A percentile compares a stretch with the other conserved stretches of the same genome.
These are phyloP conservation scores for Sycophaga agraensis DNA, from an alignment of 1,140 invertebrate species.

Conservation along the genomic window DNA sequence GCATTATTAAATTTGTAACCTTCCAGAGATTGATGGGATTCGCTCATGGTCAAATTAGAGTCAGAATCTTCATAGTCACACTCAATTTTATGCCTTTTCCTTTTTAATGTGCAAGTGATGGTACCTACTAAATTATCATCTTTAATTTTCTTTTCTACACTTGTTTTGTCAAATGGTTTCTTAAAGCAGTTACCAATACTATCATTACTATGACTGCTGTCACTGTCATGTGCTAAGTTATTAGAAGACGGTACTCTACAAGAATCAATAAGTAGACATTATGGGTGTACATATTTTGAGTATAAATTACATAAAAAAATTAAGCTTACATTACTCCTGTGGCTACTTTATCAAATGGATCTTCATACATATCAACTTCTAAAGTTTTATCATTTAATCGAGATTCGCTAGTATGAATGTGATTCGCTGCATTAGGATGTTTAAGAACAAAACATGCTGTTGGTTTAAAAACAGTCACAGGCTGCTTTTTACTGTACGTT, in stretches of 20 bases:
- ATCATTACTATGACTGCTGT: background rate
- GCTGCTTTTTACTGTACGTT: constrained; percentile 23
- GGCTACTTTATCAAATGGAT: constrained; percentile 23
- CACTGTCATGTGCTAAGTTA: background rate
- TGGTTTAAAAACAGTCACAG: background rate
- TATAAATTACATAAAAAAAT: no score
- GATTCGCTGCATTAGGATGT: background rate
- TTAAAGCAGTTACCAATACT: background rate
- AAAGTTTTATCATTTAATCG: constrained; percentile 19
- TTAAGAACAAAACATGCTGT: background rate
- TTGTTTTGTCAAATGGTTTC: background rate
- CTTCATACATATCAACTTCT: background rate
- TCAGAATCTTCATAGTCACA: background rate
- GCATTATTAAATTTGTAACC: background rate
- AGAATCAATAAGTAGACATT: background rate
- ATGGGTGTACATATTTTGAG: background rate
- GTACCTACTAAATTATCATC: no score
- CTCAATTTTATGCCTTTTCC: background rate
- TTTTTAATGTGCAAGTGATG: no score
- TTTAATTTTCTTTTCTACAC: no score
- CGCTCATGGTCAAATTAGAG: background rate
- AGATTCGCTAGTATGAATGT: constrained; percentile 2
- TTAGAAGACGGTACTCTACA: background rate
- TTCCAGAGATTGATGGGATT: background rate
- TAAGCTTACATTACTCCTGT: constrained; percentile 16